Evolutionary conservation across 2,888 invertebrate genomes (phyloP), one percentile per base, ranked within the genome.

Genomic region (Alloplasta piceator): DNA sequence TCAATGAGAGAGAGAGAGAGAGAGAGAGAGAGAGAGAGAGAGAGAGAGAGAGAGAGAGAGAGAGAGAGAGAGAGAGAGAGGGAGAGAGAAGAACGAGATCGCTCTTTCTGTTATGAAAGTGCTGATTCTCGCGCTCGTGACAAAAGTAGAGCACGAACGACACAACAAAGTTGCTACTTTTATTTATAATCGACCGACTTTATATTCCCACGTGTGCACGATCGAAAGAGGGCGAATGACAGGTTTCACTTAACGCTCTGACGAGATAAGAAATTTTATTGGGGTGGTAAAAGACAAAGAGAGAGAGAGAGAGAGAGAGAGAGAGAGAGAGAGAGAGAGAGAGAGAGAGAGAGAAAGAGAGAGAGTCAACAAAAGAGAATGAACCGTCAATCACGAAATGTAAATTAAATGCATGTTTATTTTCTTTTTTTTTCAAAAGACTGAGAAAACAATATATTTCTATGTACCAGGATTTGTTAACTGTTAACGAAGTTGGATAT

Each of bases 181-280:
- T 87, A 89, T 87, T 89, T 87, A 87, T 86, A 88, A 86, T 85
- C 87, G 88, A 86, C 88, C 88, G 89, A 88, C 88, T 87, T 26
- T 26, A 26, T 89, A 84, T 83, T 61, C 73, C 70, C 82, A 74
- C 66, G 26, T 26, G 26, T 26, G 26, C 39, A 41, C 63, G 61
- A 43, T 46, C 67, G 55, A 26, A 26, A 26, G 26, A 26, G 26
- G 26, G 3, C 26, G 26, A 26, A 26, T 26, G 26, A 26, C 26
- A 26, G 26, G 26, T 26, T 26, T 26, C 3, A 3, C 26, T 26
- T 26, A 26, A 26, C 26, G 26, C 26, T 26, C 3, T 26, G 26
- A 26, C 26, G 26, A 26, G 26, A 26, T 26, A 26, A 26, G 26
- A 26, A 3, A 26, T 26, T 26, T 26, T 26, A 26, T 26, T 26